Evolutionary conservation across 2,888 invertebrate species (phyloP).

Genomic region (Strigamia crassipes): DNA sequence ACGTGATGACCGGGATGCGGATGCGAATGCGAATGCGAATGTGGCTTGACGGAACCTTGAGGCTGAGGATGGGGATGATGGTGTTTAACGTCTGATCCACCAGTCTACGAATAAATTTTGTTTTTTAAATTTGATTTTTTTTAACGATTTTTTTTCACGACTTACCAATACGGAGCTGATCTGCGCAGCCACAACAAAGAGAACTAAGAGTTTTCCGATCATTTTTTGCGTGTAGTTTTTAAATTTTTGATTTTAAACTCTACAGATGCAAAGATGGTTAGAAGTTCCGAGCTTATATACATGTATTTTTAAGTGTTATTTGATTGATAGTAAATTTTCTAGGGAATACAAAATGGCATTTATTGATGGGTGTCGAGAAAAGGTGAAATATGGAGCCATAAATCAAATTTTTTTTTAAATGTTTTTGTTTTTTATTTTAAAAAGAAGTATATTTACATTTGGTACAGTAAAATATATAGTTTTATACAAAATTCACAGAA

Average conservation of each 20-base stretch:
- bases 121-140: neutral
- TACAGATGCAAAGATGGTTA: too few species aligned
- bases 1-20: neutral
- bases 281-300: too few species aligned
- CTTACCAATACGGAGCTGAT: neutral
- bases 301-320: neutral
- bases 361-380: neutral
- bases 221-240: neutral
- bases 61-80: too few species aligned
- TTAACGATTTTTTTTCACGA: too few species aligned
- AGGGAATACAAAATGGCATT: neutral
- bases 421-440: neutral
- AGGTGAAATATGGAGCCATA: neutral
- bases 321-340: neutral
- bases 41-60: too few species aligned
- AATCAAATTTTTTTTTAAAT: neutral
- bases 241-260: too few species aligned
- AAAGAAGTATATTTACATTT: neutral
- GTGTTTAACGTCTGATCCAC: too few species aligned
- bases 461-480: neutral
- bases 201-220: neutral
- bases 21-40: too few species aligned
- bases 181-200: neutral
- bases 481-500: neutral
- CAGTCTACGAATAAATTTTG: neutral